phyloP scores from a whole-genome alignment of 2,888 invertebrate species.

The Lingula anatina region DNA sequence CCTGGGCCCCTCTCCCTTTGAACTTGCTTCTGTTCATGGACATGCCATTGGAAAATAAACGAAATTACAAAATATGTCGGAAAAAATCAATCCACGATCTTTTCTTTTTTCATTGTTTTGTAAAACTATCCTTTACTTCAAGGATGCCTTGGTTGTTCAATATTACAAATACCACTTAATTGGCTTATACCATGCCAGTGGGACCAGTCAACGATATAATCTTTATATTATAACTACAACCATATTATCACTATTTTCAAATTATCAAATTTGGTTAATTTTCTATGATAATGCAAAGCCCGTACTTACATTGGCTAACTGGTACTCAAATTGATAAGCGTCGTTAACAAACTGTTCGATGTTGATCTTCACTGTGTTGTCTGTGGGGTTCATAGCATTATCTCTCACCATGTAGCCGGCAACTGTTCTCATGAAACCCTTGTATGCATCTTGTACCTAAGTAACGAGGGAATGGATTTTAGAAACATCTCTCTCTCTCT shows the following conservation, averaged over 20 bases:
- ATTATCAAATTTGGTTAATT: no score
- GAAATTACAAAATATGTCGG: no score
- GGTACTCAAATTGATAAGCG: conserved; percentile 27
- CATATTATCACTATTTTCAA: neutral
- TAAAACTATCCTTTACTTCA: no score
- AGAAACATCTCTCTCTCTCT: neutral
- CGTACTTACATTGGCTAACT: conserved; percentile 29
- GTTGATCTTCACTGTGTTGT: conserved; percentile 13
- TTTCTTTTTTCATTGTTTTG: no score
- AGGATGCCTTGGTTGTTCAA: neutral
- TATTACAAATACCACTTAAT: neutral
- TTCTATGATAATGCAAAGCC: no score
- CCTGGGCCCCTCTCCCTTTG: no score
- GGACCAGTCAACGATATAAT: neutral
- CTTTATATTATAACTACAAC: neutral
- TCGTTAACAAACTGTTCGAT: conserved; percentile 35
- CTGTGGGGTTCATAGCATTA: conserved; percentile 23
- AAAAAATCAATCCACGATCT: no score
- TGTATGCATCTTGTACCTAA: conserved; percentile 30
- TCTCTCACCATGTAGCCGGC: conserved; percentile 31
- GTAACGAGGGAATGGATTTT: neutral
- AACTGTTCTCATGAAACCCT: conserved; percentile 32
- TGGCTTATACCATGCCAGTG: neutral
- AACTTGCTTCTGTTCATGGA: no score
- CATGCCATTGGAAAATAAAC: no score